Evolutionary conservation across 2,797 vertebrate genomes (phyloP).

Genomic region (Danionella dracula): DNA sequence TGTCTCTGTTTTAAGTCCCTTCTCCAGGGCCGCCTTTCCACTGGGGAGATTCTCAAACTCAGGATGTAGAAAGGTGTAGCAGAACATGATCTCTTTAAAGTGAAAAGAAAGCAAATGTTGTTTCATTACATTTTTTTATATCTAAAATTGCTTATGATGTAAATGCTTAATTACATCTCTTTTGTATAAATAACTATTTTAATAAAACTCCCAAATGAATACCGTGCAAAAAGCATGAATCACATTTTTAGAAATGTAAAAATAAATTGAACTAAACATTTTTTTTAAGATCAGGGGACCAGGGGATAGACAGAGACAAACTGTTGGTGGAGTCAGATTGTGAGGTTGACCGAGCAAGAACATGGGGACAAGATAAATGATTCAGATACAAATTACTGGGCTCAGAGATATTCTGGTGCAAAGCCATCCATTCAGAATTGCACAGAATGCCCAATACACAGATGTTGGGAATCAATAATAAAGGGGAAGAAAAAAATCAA

Average conservation of each 20-base stretch:
- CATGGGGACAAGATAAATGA: conserved; percentile 37
- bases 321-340: conserved; percentile 38
- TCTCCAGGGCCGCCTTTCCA: conserved; percentile 31
- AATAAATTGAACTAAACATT: no score
- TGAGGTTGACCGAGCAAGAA: conserved; percentile 19
- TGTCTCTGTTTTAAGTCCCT: conserved; percentile 36
- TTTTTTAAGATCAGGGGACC: not conserved
- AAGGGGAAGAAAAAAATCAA: conserved; percentile 33
- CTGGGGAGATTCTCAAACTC: conserved; percentile 33
- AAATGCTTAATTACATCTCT: conserved; percentile 10
- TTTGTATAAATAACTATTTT: no score
- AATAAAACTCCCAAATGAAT: not conserved
- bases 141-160: conserved; percentile 5
- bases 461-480: conserved; percentile 60
- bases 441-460: conserved; percentile 52
- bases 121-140: not conserved
- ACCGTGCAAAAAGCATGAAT: not conserved
- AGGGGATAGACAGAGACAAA: conserved; percentile 33
- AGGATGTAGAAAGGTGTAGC: conserved; percentile 34
- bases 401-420: conserved; percentile 22
- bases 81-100: conserved; percentile 27
- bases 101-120: not conserved
- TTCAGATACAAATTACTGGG: conserved; percentile 37
- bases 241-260: not conserved
- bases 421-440: conserved; percentile 34